Evolutionary conservation across 1,140 invertebrate genomes (phyloP).

Genomic region (Drosophila subpulchrella): DNA sequence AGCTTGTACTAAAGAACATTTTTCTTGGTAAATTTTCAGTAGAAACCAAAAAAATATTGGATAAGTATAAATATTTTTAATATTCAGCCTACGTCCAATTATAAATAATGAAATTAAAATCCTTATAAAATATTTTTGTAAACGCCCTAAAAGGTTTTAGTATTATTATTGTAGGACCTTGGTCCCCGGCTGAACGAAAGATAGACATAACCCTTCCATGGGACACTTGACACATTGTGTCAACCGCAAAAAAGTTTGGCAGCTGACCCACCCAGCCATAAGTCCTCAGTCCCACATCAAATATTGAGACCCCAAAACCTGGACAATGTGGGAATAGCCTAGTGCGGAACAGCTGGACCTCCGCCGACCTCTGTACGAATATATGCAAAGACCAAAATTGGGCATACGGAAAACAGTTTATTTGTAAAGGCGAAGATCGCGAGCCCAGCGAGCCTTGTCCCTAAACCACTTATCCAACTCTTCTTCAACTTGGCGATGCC

Average conservation of each 20-base stretch:
- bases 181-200: no score
- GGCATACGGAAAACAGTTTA: conserved; percentile 2
- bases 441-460: background rate
- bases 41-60: no score
- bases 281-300: conserved; percentile 33
- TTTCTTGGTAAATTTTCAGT: no score
- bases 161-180: background rate
- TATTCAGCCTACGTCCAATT: no score
- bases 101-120: no score
- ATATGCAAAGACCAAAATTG: background rate
- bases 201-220: conserved; percentile 9
- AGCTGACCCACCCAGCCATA: conserved; percentile 7
- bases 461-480: background rate
- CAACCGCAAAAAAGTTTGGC: conserved; percentile 1
- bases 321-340: conserved; percentile 16
- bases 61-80: no score
- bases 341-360: conserved; percentile 7
- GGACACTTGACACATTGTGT: conserved; percentile 28
- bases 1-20: no score
- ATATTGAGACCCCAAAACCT: conserved; percentile 18
- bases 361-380: no score
- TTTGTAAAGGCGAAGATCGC: background rate
- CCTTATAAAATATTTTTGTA: no score
- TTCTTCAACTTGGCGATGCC: background rate
- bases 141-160: no score